Base-by-base conservation (phyloP, 2,797 vertebrate species). In the Scolopax bukidnonensis region DNA sequence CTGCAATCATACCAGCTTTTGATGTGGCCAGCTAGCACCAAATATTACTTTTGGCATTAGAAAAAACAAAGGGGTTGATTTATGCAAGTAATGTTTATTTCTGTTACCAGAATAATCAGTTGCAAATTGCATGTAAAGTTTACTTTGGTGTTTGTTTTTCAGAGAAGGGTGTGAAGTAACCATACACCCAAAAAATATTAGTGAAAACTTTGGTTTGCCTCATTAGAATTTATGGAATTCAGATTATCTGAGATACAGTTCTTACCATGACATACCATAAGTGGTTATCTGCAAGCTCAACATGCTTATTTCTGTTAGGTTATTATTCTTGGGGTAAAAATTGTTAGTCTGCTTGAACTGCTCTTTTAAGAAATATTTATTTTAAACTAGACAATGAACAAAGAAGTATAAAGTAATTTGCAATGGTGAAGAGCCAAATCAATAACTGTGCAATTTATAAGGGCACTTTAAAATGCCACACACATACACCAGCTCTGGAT, bases 91-190 rank as follows among this genome's bases (percentile, higher is more conserved):
- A 85, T 93, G 59, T 91, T 97, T 97, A 90, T 93, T 97, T 89
- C 94, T 92, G 15, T 84, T 95, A 63, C 84, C 85, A 93, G 91
- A 95, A 94, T 82, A 96, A 94, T 74, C 70, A 92, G 91, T 25
- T 97, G 95, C 94, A 97, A 96, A 96, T 92, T 97, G 90, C 89
- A 96, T 94, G 59, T 84, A 84, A 93, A 91, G 88, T 93, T 96
- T 93, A 86, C 86, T 97, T 96, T 94, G 71, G 84, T 97, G 28
- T 76, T 95, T 82, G 32, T 90, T 95, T 94, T 94, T 82, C 61
- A 79, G 70, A 33, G 23, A 77, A 79, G 47, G 33, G 15, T 77
- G 36, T 70, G 60, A 93, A 91, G 28, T 73, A 90, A 74, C 51
- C 48, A 51, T 76, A n/a, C 13, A 69, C 18, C 9, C 41, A 5